Evolutionary conservation across 2,113 vertebrate genomes (phyloP).

Genomic region (Ceyx margarethae): DNA sequence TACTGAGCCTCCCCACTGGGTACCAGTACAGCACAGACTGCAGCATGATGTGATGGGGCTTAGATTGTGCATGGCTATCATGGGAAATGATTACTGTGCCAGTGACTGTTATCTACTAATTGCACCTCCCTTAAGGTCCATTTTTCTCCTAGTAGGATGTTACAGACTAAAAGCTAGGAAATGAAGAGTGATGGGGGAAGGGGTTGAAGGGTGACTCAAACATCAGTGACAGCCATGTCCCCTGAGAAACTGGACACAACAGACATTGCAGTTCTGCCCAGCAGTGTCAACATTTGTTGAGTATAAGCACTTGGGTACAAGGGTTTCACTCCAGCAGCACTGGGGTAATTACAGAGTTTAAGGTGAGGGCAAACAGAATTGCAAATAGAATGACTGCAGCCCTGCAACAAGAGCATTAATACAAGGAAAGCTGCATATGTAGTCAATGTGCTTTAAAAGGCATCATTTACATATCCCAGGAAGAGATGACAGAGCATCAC

Average conservation of each 20-base stretch:
- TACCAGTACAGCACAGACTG: fast-evolving
- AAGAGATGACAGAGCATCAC: conserved; percentile 8
- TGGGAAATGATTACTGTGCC: fast-evolving
- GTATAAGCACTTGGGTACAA: not conserved
- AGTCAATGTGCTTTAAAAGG: not conserved
- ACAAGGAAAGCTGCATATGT: not conserved
- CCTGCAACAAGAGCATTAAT: not conserved
- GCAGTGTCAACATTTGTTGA: not conserved
- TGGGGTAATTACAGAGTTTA: not conserved
- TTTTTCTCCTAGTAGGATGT: not conserved
- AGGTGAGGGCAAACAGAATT: not conserved
- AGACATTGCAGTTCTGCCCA: fast-evolving
- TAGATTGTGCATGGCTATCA: not conserved
- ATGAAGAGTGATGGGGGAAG: not conserved
- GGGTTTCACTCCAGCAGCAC: not conserved
- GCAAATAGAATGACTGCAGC: not conserved
- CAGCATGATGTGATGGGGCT: fast-evolving
- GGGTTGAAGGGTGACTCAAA: not conserved
- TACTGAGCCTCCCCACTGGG: fast-evolving
- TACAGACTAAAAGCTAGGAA: not conserved
- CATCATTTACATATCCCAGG: not conserved
- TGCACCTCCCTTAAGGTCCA: not conserved
- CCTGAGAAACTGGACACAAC: not conserved
- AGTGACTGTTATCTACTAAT: not conserved
- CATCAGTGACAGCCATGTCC: not conserved